These are phyloP conservation scores for Hippocampus kuda DNA, from an alignment of 2,797 vertebrate genomes.

Conservation along the genomic window DNA sequence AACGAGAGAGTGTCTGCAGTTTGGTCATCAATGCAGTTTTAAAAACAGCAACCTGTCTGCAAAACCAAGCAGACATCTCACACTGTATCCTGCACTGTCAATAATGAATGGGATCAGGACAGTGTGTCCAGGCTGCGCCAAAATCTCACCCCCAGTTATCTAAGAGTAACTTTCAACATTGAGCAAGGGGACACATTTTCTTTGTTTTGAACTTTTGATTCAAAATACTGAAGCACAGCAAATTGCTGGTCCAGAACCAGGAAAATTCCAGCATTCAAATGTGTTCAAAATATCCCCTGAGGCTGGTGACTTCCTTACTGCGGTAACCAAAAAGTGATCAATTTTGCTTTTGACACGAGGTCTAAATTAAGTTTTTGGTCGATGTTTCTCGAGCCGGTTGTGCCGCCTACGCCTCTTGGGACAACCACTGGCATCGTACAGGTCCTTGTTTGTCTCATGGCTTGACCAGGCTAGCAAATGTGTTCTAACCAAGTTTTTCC, in stretches of 20 bases:
- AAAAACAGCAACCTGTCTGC: not conserved
- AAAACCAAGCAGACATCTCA: not conserved
- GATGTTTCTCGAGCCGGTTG: not conserved
- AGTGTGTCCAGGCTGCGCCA: not conserved
- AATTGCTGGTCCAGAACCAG: too few relatives aligned
- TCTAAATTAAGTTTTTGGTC: not conserved
- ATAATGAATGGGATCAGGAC: conserved; percentile 7
- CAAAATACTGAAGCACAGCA: too few relatives aligned
- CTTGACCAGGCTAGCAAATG: not conserved
- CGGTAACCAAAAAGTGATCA: not conserved
- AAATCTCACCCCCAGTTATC: not conserved
- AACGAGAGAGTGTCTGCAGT: not conserved
- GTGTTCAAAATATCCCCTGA: too few relatives aligned
- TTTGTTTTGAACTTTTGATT: too few relatives aligned
- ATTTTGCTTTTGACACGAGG: not conserved
- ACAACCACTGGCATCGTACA: not conserved
- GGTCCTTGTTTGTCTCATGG: not conserved
- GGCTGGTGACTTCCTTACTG: too few relatives aligned
- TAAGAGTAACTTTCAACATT: not conserved
- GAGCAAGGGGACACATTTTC: too few relatives aligned
- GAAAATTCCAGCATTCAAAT: too few relatives aligned
- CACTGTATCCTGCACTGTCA: not conserved
- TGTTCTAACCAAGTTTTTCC: not conserved
- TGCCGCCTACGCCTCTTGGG: not conserved
- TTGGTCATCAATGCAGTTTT: not conserved